A percentile compares a stretch with the other conserved stretches of the same genome.
These are phyloP conservation scores for Polylopha cassiicola DNA, from an alignment of 2,888 invertebrate genomes.

Conservation along the genomic window DNA sequence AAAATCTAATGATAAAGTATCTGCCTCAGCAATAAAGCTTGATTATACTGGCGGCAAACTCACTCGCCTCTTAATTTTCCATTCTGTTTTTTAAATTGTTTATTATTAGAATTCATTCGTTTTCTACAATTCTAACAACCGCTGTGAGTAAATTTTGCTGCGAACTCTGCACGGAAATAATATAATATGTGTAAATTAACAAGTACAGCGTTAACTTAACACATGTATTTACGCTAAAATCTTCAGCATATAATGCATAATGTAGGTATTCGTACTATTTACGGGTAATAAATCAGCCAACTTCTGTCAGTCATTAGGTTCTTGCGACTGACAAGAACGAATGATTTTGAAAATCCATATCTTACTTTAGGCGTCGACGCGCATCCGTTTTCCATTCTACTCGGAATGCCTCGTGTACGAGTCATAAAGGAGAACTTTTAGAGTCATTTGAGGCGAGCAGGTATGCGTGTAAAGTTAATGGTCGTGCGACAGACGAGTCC, in stretches of 20 bases:
- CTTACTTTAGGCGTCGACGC: slow-evolving; percentile 3
- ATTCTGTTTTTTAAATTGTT: slow-evolving; percentile 12
- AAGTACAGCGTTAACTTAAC: no score
- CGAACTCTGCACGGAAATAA: no score
- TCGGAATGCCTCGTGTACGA: slow-evolving; percentile 23
- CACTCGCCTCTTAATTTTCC: slow-evolving; percentile 10
- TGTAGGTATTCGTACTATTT: no score
- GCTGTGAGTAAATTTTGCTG: slow-evolving; percentile 3
- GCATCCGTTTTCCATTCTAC: slow-evolving; percentile 11
- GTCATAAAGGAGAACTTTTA: slow-evolving; percentile 36
- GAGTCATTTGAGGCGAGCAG: slow-evolving; percentile 35
- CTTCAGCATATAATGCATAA: no score
- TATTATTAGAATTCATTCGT: slow-evolving; percentile 11
- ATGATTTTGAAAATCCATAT: slow-evolving; percentile 8
- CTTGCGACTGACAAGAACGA: slow-evolving; percentile 1
- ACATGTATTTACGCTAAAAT: no score
- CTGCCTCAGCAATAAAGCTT: slow-evolving; percentile 31
- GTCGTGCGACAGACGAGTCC: slow-evolving; percentile 58
- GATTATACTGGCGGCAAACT: slow-evolving; percentile 19
- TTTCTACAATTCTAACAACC: slow-evolving; percentile 4
- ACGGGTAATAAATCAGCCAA: no score
- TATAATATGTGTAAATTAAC: no score
- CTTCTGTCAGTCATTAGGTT: no score
- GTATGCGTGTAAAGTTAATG: slow-evolving; percentile 61
- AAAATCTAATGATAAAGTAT: slow-evolving; percentile 44